Base-by-base conservation (phyloP, 1,140 invertebrate species). In the Polypedilum pembai region DNA sequence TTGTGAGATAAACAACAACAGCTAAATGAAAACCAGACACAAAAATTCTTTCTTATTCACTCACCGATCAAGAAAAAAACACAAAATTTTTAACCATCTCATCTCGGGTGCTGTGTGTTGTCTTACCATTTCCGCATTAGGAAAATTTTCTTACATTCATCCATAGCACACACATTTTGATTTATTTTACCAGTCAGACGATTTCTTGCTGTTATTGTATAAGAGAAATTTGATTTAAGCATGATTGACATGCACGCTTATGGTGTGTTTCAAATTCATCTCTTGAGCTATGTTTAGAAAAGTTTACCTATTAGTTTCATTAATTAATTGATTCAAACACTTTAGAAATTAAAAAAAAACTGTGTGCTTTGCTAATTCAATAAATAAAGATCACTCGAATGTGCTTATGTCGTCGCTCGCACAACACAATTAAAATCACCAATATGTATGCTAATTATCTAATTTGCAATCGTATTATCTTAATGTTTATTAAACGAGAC, bases 371-470 rank as follows among this genome's bases (percentile, higher is more conserved):
- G 24, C 24, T 5, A 33, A 33, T 33, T 33, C 24, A 33, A 33
- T 33, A 33, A 33, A 33, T 33, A 33, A 33, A 33, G 24, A 33
- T 33, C 24, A 33, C 24, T 33, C 24, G 24, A 33, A 33, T 33
- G 24, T 33, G 24, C 1, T 3, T 3, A 56, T 7, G 17, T 20
- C 12, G 17, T 66, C 17, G 17, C 8, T 21, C 7, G 20, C 3
- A n/a, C n/a, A n/a, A n/a, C n/a, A 69, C 65, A 69, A 69, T 69
- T 69, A 69, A 69, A 69, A 69, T 69, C 65, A 69, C 65, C 65
- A 69, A 69, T 69, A 18, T n/a, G 45, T 20, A 69, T 69, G 65
- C 65, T 69, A 69, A 69, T 69, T 18, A 69, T 18, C 65, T 21
- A 69, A 69, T 69, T 21, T 69, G 45, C 45, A 56, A 56, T 56